Evolutionary conservation across 1,140 invertebrate species (phyloP).

Genomic region (Cardiocondyla obscurior): DNA sequence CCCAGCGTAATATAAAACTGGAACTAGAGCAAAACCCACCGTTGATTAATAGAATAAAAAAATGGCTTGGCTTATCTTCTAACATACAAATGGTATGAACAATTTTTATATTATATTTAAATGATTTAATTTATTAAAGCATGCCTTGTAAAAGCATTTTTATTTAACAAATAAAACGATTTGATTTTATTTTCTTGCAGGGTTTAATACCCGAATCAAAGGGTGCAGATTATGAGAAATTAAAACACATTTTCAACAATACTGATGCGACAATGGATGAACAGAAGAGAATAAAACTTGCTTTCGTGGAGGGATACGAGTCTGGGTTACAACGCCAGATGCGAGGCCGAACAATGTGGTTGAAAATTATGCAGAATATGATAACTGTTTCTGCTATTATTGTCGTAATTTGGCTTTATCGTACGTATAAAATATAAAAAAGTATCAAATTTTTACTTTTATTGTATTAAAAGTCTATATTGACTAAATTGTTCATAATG

Average conservation of each 20-base stretch:
- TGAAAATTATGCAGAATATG: slow-evolving; percentile 34
- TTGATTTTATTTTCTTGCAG: slow-evolving; percentile 28
- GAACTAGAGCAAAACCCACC: slow-evolving; percentile 89
- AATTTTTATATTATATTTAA: slow-evolving; percentile 35
- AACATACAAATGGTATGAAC: slow-evolving; percentile 22
- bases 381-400: background rate
- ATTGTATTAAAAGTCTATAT: background rate
- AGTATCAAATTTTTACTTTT: background rate
- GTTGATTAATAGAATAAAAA: slow-evolving; percentile 81
- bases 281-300: slow-evolving; percentile 91
- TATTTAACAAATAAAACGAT: background rate
- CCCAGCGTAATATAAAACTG: slow-evolving; percentile 87
- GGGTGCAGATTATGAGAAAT: slow-evolving; percentile 64
- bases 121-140: background rate
- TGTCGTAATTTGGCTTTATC: slow-evolving; percentile 20
- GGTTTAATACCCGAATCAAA: background rate
- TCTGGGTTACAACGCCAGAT: slow-evolving; percentile 83
- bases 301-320: slow-evolving; percentile 95
- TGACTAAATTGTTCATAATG: slow-evolving; percentile 28
- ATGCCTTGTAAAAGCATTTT: background rate
- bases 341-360: background rate
- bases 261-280: slow-evolving; percentile 83
- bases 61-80: slow-evolving; percentile 69
- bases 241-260: slow-evolving; percentile 73
- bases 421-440: too few species aligned